These are phyloP conservation scores for Drosophila nigricruria DNA, from an alignment of 2,888 invertebrate genomes.

Conservation along the genomic window DNA sequence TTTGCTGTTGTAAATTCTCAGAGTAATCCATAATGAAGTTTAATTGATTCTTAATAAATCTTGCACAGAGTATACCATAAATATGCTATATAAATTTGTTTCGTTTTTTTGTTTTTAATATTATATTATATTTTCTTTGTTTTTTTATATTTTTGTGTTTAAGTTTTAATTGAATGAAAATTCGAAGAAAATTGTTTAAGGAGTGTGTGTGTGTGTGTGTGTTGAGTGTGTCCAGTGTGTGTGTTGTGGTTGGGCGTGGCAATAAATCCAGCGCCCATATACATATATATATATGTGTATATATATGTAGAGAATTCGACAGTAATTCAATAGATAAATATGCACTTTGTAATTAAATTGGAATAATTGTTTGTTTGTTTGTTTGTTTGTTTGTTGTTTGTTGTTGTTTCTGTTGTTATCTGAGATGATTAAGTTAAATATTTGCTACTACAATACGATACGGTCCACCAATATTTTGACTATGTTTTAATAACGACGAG, in stretches of 20 bases:
- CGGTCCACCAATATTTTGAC: slow-evolving; percentile 74
- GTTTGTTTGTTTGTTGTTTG: not conserved
- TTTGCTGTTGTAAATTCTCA: slow-evolving; percentile 68
- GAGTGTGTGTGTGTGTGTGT: slow-evolving; percentile 21
- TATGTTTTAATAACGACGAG: slow-evolving; percentile 71
- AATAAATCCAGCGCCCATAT: slow-evolving; percentile 34
- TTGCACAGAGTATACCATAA: slow-evolving; percentile 77
- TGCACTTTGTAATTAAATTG: slow-evolving; percentile 71
- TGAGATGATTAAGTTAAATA: slow-evolving; percentile 70
- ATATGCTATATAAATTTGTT: slow-evolving; percentile 72
- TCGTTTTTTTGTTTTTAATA: slow-evolving; percentile 37
- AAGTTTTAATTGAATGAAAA: slow-evolving; percentile 67
- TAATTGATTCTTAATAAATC: slow-evolving; percentile 76
- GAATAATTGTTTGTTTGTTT: slow-evolving; percentile 49
- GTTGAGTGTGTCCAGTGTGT: slow-evolving; percentile 18
- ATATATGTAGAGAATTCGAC: slow-evolving; percentile 48
- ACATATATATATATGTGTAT: slow-evolving; percentile 22
- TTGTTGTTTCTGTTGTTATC: slow-evolving; percentile 24
- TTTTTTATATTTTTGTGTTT: slow-evolving; percentile 18
- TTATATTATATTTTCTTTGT: slow-evolving; percentile 25
- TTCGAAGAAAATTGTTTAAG: slow-evolving; percentile 62
- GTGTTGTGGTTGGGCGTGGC: slow-evolving; percentile 17
- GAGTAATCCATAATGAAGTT: slow-evolving; percentile 77
- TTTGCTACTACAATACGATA: slow-evolving; percentile 74
- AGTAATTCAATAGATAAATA: slow-evolving; percentile 70